These are phyloP conservation scores for Littorina saxatilis DNA, from an alignment of 1,140 invertebrate genomes.

Conservation along the genomic window DNA sequence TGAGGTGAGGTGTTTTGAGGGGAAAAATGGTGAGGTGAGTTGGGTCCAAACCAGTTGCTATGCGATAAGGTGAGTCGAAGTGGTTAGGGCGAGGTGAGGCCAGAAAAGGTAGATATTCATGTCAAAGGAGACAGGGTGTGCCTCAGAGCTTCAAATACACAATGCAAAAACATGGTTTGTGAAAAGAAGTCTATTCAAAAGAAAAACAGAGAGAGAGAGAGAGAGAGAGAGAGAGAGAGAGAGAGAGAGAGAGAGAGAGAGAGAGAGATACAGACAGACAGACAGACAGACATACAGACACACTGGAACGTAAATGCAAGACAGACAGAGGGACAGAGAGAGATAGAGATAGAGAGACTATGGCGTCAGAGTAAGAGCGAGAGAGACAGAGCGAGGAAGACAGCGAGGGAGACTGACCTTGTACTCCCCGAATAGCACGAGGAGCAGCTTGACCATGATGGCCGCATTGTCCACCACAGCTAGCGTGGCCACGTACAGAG, in stretches of 20 bases:
- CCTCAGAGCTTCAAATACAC: too few species aligned
- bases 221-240: slow-evolving; percentile 11
- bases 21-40: too few species aligned
- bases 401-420: slow-evolving; percentile 9
- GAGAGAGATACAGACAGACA: neutral
- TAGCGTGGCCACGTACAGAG: slow-evolving; percentile 59
- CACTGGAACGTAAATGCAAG: neutral
- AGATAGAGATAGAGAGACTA: slow-evolving; percentile 22
- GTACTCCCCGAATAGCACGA: slow-evolving; percentile 41
- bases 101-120: too few species aligned
- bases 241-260: neutral
- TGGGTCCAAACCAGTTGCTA: too few species aligned
- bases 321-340: neutral
- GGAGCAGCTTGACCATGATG: slow-evolving; percentile 55
- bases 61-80: too few species aligned
- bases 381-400: slow-evolving; percentile 7
- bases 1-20: too few species aligned
- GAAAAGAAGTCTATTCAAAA: too few species aligned
- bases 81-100: too few species aligned
- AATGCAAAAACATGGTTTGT: too few species aligned
- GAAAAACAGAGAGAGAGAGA: neutral
- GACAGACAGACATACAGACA: neutral
- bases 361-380: too few species aligned
- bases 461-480: slow-evolving; percentile 59
- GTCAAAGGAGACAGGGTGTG: too few species aligned